Percentiles rank a stretch among this genome's conserved stretches.
Conservation (phyloP, 2,797 vertebrate species). For the Artibeus lituratus region DNA sequence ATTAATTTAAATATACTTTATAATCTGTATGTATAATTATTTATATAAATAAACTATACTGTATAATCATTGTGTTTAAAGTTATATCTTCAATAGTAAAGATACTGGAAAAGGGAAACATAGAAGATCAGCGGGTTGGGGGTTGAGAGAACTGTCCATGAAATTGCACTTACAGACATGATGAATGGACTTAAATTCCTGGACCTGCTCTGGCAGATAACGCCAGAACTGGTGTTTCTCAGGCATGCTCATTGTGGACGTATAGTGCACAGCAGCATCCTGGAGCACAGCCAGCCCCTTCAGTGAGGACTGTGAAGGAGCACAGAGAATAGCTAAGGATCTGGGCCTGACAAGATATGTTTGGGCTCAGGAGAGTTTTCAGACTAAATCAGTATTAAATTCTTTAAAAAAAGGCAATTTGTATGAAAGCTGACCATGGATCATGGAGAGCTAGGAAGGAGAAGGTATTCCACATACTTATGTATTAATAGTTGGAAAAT, state of each 20-base stretch:
- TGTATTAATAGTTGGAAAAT: background rate
- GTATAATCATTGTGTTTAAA: background rate
- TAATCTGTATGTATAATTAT: background rate
- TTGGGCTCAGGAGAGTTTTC: background rate
- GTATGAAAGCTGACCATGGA: background rate
- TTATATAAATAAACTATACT: background rate
- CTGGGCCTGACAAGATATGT: background rate
- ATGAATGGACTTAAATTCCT: background rate
- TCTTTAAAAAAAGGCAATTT: background rate
- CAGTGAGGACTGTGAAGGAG: background rate
- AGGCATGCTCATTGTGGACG: background rate
- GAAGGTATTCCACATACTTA: background rate
- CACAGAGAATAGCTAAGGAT: background rate
- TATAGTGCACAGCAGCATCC: background rate
- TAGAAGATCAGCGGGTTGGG: background rate
- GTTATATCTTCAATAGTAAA: background rate
- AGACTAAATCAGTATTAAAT: background rate
- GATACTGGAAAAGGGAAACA: background rate
- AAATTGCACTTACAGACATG: background rate
- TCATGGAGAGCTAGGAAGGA: background rate
- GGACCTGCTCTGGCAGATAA: background rate
- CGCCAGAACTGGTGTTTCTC: background rate
- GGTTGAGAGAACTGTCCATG: background rate
- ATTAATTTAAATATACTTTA: background rate
- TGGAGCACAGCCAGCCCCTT: background rate